Evolutionary conservation across 1,140 invertebrate species (phyloP).

Genomic region (Anastatus disparis): DNA sequence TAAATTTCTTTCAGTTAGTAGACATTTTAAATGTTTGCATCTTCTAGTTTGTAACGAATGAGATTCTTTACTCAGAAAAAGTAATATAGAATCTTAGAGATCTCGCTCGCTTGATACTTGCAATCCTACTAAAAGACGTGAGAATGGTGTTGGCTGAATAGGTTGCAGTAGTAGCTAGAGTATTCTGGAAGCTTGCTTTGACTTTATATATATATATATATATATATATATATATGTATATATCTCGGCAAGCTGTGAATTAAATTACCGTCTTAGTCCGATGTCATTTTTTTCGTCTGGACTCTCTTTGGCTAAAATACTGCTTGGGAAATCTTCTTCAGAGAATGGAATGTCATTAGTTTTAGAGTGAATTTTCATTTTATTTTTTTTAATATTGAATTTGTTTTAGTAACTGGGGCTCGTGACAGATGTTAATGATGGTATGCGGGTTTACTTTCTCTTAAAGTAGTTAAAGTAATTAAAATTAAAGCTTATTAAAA

Average conservation of each 20-base stretch:
- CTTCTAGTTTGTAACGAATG: conserved; percentile 2
- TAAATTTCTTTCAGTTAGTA: neutral
- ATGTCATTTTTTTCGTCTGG: neutral
- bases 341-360: neutral
- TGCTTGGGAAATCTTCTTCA: neutral
- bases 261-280: conserved; percentile 2
- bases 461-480: no score
- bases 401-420: no score
- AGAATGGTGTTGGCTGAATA: neutral
- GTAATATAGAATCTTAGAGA: conserved; percentile 1
- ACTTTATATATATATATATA: neutral
- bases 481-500: no score
- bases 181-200: no score
- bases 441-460: no score
- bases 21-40: neutral
- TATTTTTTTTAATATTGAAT: no score
- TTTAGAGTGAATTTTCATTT: neutral
- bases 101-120: neutral
- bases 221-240: no score
- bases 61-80: neutral
- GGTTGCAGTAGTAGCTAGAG: no score
- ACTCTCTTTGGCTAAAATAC: neutral
- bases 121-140: neutral
- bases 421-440: no score
- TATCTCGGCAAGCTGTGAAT: conserved; percentile 4